phyloP scores from a whole-genome alignment of 2,797 vertebrate genomes.

The Channallabes apus region DNA sequence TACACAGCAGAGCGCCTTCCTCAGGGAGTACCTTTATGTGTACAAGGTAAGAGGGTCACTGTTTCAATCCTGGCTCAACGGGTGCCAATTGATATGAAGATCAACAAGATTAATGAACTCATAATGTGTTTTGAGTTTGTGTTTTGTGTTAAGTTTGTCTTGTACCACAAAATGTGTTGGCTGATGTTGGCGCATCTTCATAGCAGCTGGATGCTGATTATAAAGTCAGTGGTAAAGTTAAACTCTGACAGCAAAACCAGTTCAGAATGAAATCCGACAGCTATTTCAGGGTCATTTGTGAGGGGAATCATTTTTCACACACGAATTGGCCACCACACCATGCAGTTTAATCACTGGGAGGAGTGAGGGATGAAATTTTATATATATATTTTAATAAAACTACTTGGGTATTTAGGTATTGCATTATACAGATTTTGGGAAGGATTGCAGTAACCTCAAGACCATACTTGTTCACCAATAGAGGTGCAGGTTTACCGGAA shows the following conservation, averaged over 20 bases:
- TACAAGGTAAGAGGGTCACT: conserved; percentile 80
- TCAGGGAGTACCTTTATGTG: conserved; percentile 95
- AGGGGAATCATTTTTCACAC: too few relatives aligned
- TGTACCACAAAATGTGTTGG: neutral
- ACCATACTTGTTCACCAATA: neutral
- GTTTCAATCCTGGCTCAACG: neutral
- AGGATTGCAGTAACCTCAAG: neutral
- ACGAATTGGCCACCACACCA: too few relatives aligned
- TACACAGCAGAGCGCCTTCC: conserved; percentile 90
- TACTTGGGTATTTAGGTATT: too few relatives aligned
- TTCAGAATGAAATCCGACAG: too few relatives aligned
- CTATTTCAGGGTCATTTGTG: too few relatives aligned
- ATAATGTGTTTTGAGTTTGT: too few relatives aligned
- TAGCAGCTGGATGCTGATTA: neutral
- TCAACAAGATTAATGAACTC: neutral
- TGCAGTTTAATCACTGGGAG: neutral
- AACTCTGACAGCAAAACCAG: neutral
- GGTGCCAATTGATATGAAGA: neutral
- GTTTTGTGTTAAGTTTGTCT: too few relatives aligned
- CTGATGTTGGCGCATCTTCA: neutral
- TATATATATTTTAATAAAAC: neutral
- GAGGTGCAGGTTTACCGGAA: neutral
- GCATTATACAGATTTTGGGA: too few relatives aligned
- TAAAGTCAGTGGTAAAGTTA: neutral
- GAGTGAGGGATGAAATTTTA: neutral